Conservation (phyloP, 2,888 invertebrate species). For the Digitonthophagus gazella region DNA sequence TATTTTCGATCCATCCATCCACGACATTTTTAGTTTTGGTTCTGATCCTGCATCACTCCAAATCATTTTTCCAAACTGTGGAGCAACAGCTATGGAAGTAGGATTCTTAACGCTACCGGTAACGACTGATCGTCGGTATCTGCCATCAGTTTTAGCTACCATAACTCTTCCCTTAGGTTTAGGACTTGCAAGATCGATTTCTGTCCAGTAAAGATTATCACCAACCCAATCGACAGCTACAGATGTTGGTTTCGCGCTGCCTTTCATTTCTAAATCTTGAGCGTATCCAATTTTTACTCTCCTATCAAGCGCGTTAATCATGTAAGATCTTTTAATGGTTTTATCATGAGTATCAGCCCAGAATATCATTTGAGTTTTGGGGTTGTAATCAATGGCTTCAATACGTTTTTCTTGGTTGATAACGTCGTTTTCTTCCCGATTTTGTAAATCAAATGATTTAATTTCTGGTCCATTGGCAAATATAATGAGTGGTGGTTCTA, state of each 20-base stretch:
- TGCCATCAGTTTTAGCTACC: conserved; percentile 85
- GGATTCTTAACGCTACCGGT: conserved; percentile 80
- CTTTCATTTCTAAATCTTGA: conserved; percentile 84
- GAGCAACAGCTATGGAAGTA: conserved; percentile 85
- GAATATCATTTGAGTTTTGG: conserved; percentile 79
- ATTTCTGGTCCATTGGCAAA: conserved; percentile 88
- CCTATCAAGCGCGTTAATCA: conserved; percentile 77
- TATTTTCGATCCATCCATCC: conserved; percentile 95
- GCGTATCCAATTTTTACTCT: conserved; percentile 78
- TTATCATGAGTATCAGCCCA: conserved; percentile 94
- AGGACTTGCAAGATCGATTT: conserved; percentile 71
- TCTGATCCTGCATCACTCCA: conserved; percentile 92
- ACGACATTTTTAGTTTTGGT: conserved; percentile 91
- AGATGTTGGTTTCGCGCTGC: conserved; percentile 80
- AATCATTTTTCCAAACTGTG: conserved; percentile 80
- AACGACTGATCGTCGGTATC: conserved; percentile 80
- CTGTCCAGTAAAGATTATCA: conserved; percentile 93
- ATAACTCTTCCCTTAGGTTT: conserved; percentile 79
- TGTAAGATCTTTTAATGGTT: conserved; percentile 87
- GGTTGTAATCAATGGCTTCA: conserved; percentile 88
- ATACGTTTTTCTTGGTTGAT: conserved; percentile 85
- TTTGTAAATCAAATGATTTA: conserved; percentile 64
- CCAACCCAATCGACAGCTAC: conserved; percentile 93
- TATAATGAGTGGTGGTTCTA: conserved; percentile 66
- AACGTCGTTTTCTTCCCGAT: conserved; percentile 68